Percentiles rank a stretch among this genome's conserved stretches.
These are phyloP conservation scores for Lota lota DNA, from an alignment of 2,113 vertebrate species.

Conservation along the genomic window DNA sequence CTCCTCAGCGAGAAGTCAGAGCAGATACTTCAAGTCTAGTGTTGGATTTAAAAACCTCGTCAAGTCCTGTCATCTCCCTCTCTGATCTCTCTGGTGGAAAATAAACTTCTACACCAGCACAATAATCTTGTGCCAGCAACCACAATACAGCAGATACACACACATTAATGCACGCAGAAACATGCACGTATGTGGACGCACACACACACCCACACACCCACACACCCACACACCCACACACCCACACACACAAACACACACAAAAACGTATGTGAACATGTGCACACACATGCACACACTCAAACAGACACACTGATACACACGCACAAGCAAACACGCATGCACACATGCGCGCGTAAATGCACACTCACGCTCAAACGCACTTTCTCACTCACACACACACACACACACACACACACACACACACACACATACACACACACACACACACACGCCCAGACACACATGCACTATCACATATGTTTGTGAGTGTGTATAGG, in stretches of 20 bases:
- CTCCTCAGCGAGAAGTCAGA: conserved; percentile 55
- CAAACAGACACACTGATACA: too few relatives aligned
- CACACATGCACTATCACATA: too few relatives aligned
- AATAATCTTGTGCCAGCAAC: conserved; percentile 10
- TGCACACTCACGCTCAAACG: conserved; percentile 9
- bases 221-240: conserved; percentile 2
- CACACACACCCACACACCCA: conserved; percentile 10
- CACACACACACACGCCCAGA: neutral
- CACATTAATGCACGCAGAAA: too few relatives aligned
- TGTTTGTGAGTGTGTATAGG: too few relatives aligned
- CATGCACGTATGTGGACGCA: too few relatives aligned
- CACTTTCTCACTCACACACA: conserved; percentile 10
- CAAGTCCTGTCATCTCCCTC: conserved; percentile 31
- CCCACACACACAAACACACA: neutral
- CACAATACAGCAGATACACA: too few relatives aligned
- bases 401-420: neutral
- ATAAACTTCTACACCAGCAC: conserved; percentile 62
- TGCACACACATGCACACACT: neutral
- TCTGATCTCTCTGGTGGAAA: conserved; percentile 33
- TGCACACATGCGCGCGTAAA: neutral
- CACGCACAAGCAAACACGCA: neutral
- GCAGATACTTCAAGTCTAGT: conserved; percentile 60
- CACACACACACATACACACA: neutral
- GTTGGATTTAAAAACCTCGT: too few relatives aligned
- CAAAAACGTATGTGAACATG: too few relatives aligned